Percentiles rank a stretch among this genome's conserved stretches.
Evolutionary conservation across 1,140 invertebrate species (phyloP).

Genomic region (Lasaia peninsularis): DNA sequence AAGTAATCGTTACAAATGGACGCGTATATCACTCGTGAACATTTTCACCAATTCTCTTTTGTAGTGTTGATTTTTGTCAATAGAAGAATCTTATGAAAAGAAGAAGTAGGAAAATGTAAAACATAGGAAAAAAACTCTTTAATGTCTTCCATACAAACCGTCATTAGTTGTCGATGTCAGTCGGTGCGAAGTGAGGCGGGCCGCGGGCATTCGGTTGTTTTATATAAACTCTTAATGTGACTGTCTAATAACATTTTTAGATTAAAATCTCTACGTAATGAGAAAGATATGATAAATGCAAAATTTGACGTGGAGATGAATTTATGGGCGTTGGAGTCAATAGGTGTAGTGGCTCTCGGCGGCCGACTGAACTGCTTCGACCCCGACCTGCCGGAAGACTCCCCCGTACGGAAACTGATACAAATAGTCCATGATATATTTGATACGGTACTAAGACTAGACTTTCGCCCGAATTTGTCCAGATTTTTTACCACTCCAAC

Average conservation of each 20-base stretch:
- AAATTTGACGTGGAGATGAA: constrained; percentile 81
- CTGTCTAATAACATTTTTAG: constrained; percentile 59
- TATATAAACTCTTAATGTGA: too few relatives aligned
- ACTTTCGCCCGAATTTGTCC: constrained; percentile 81
- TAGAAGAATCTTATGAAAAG: too few relatives aligned
- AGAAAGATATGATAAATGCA: constrained; percentile 75
- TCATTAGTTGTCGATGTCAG: too few relatives aligned
- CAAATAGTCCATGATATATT: constrained; percentile 80
- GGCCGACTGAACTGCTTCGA: constrained; percentile 80
- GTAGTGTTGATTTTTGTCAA: too few relatives aligned
- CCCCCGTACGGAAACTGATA: constrained; percentile 79
- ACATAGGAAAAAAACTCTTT: too few relatives aligned
- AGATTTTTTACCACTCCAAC: constrained; percentile 78
- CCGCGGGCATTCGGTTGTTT: too few relatives aligned
- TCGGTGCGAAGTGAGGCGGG: too few relatives aligned
- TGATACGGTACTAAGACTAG: constrained; percentile 77
- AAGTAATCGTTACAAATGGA: too few relatives aligned
- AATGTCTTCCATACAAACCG: too few relatives aligned
- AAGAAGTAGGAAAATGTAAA: too few relatives aligned
- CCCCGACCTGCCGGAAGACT: constrained; percentile 69
- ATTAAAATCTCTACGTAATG: constrained; percentile 74
- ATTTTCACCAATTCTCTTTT: too few relatives aligned
- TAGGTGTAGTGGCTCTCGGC: constrained; percentile 83
- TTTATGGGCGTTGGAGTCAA: constrained; percentile 84
- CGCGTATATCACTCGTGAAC: too few relatives aligned